These are phyloP conservation scores for Scaptodrosophila latifasciaeformis DNA, from an alignment of 2,888 invertebrate genomes.

Conservation along the genomic window DNA sequence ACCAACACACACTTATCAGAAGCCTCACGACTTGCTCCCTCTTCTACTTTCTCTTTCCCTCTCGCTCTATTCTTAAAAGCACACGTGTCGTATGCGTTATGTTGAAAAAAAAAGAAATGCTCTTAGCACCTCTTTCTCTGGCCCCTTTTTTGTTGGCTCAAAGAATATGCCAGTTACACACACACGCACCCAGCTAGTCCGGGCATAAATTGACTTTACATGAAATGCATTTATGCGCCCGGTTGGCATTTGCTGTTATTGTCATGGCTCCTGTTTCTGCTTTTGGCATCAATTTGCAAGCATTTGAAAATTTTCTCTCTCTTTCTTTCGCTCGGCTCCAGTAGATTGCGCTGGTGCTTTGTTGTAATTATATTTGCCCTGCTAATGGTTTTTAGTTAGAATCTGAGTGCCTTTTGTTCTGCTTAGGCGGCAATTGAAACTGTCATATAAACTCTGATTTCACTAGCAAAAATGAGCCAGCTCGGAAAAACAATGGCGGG, in stretches of 20 bases:
- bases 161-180: constrained; percentile 31
- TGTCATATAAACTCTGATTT: background rate
- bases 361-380: constrained; percentile 59
- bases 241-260: constrained; percentile 25
- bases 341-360: too few species aligned
- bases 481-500: background rate
- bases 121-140: too few species aligned
- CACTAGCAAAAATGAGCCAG: background rate
- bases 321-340: too few species aligned
- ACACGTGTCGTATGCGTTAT: constrained; percentile 4
- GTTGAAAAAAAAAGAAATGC: too few species aligned
- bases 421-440: constrained; percentile 42
- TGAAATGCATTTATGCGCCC: constrained; percentile 32
- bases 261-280: too few species aligned
- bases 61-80: background rate
- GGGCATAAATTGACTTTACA: constrained; percentile 37
- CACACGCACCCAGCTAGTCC: constrained; percentile 15
- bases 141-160: background rate
- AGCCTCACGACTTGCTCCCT: background rate
- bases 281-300: background rate
- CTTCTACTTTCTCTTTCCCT: background rate
- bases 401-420: constrained; percentile 42
- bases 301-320: background rate
- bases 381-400: constrained; percentile 34
- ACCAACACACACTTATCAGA: background rate